A percentile compares a stretch with the other conserved stretches of the same genome.
Evolutionary conservation across 2,797 vertebrate species (phyloP).

Genomic region (Tenualosa ilisha): DNA sequence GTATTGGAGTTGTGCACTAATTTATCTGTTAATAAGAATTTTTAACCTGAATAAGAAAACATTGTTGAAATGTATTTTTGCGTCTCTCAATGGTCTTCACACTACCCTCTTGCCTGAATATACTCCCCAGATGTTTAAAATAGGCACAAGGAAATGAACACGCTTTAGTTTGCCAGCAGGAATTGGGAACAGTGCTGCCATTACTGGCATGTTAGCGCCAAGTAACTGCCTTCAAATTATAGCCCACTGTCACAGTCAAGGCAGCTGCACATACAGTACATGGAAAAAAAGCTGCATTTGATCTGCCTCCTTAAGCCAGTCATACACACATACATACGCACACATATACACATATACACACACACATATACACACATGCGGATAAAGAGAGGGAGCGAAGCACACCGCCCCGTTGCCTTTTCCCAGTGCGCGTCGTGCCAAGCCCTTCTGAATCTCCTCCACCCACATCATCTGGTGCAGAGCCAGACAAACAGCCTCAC

Average conservation of each 20-base stretch:
- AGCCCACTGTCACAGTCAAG: constrained; percentile 13
- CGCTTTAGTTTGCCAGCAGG: not conserved
- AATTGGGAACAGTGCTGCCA: not conserved
- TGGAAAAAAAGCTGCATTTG: not conserved
- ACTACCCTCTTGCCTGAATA: not conserved
- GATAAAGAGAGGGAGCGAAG: not conserved
- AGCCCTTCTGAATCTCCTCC: constrained; percentile 21
- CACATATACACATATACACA: not conserved
- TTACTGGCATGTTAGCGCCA: not conserved
- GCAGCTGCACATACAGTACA: constrained; percentile 6
- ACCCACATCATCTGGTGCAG: constrained; percentile 23
- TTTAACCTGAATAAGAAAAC: not conserved
- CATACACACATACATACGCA: not conserved
- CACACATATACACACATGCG: not conserved
- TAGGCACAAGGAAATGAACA: not conserved
- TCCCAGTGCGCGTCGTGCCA: constrained; percentile 2
- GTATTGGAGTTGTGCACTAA: too few relatives aligned
- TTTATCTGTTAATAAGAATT: not conserved
- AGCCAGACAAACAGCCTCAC: constrained; percentile 18
- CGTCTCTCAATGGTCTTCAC: not conserved
- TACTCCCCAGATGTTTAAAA: not conserved
- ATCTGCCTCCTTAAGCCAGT: not conserved
- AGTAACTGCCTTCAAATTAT: constrained; percentile 18
- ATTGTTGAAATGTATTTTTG: not conserved
- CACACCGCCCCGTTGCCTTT: not conserved